Base-by-base conservation (phyloP, 2,113 vertebrate genomes). In the Piprites chloris region DNA sequence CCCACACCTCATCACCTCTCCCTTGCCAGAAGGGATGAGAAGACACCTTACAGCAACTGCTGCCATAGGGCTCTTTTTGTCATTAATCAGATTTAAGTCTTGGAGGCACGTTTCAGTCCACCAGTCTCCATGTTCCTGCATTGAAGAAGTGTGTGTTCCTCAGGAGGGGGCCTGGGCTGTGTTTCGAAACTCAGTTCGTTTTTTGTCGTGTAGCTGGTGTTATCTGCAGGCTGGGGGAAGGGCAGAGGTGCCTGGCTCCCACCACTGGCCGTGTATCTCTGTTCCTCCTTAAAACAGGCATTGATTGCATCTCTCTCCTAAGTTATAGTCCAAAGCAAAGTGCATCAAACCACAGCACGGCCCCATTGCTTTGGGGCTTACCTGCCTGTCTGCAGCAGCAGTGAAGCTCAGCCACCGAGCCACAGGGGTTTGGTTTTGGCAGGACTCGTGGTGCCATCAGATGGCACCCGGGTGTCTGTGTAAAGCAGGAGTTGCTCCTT, bases 391-490 rank as follows among this genome's bases (percentile, higher is more conserved):
- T 24, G 59, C 53, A 35, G 77, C 58, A 50, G 85, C 22, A 42
- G 10, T 1, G 24, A 30, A 72, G 32, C 68, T 58, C 39, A 2
- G 32, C 35, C 6, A 4, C 46, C 8, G 0, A 8, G 21, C 9
- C 50, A 2, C 3, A 0, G 0, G 22, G 14, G 11, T 15, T 44
- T 14, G 49, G 2, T 56, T 65, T 39, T 50, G 71, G n/a, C 62
- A 67, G 69, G 61, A 21, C 35, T 12, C 1, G 1, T n/a, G 5
- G 42, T 4, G 52, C 91, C 52, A 18, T 58, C 47, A 12, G 69
- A 3, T 20, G 37, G 69, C 14, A 32, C 14, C 46, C 10, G 73
- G 30, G 3, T 77, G 65, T 65, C 49, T 82, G 11, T 47, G 39
- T 37, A 26, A 42, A 5, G 21, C 47, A 5, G 5, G 12, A 56